These are phyloP conservation scores for Zonitis immaculata DNA, from an alignment of 2,888 invertebrate genomes.

Conservation along the genomic window DNA sequence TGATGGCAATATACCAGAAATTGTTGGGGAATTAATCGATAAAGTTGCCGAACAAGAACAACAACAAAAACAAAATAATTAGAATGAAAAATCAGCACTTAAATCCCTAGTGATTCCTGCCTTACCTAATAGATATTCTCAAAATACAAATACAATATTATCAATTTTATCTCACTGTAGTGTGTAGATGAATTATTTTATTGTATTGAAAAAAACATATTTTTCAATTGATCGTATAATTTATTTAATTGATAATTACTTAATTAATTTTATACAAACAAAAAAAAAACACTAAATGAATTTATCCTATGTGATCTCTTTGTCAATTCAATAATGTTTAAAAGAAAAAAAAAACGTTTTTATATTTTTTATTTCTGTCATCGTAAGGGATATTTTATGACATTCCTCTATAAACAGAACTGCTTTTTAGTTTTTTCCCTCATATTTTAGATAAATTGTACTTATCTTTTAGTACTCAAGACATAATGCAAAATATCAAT, in stretches of 20 bases:
- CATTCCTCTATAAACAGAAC: background rate
- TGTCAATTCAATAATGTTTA: constrained; percentile 13
- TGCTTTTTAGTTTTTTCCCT: background rate
- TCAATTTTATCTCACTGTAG: constrained; percentile 11
- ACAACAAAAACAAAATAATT: background rate
- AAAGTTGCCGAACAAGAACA: background rate
- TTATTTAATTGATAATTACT: constrained; percentile 20
- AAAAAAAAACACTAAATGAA: constrained; percentile 2
- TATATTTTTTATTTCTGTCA: background rate
- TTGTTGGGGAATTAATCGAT: background rate
- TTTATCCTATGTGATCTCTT: constrained; percentile 19
- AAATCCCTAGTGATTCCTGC: constrained; percentile 23
- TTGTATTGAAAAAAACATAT: background rate
- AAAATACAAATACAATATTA: constrained; percentile 8
- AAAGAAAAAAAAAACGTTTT: background rate
- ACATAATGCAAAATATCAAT: background rate
- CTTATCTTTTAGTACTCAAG: background rate
- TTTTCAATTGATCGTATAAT: constrained; percentile 3
- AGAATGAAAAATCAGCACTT: constrained; percentile 13
- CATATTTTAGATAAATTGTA: background rate
- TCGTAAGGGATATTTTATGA: background rate
- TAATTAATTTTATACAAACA: constrained; percentile 12
- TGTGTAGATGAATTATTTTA: constrained; percentile 2
- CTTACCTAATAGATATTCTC: constrained; percentile 17
- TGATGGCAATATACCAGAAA: background rate